A percentile compares a stretch with the other conserved stretches of the same genome.
Evolutionary conservation across 2,888 invertebrate species (phyloP).

Genomic region (Omphaloscelis lunosa): DNA sequence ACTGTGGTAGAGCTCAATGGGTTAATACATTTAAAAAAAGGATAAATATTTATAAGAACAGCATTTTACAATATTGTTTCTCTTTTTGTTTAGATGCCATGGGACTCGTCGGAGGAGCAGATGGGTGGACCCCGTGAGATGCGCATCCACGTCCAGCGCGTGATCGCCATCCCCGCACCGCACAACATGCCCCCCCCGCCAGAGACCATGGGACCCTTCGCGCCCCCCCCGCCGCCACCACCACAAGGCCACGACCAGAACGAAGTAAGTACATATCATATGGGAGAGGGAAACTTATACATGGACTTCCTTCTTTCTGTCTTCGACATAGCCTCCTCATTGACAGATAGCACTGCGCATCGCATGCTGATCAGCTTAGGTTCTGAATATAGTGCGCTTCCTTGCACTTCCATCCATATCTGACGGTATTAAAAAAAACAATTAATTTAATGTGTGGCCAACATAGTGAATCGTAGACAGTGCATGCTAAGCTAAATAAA

Average conservation of each 20-base stretch:
- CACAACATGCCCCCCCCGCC: conserved; percentile 84
- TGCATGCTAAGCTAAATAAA: conserved; percentile 17
- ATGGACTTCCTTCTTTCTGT: not conserved
- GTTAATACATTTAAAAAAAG: conserved; percentile 29
- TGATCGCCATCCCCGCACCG: conserved; percentile 86
- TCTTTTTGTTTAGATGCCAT: conserved; percentile 81
- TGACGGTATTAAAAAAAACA: conserved; percentile 8
- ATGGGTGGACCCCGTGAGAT: conserved; percentile 85
- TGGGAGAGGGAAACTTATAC: not conserved
- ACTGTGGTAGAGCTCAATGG: conserved; percentile 34
- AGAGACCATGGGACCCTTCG: conserved; percentile 82
- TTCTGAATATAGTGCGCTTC: conserved; percentile 1
- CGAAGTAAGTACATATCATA: conserved; percentile 73
- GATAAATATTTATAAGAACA: conserved; percentile 33
- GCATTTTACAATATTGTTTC: conserved; percentile 29
- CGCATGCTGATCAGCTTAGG: conserved; percentile 13
- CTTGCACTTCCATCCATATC: conserved; percentile 1
- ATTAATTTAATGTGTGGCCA: conserved; percentile 6
- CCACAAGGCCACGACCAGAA: conserved; percentile 82
- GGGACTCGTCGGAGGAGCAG: conserved; percentile 89
- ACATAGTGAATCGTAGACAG: conserved; percentile 1
- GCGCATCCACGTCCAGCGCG: conserved; percentile 89
- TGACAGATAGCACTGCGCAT: not conserved
- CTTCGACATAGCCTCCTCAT: not conserved
- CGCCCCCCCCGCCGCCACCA: conserved; percentile 84